Conservation (phyloP, 1,140 invertebrate species). For the Caenorhabditis brenneri region DNA sequence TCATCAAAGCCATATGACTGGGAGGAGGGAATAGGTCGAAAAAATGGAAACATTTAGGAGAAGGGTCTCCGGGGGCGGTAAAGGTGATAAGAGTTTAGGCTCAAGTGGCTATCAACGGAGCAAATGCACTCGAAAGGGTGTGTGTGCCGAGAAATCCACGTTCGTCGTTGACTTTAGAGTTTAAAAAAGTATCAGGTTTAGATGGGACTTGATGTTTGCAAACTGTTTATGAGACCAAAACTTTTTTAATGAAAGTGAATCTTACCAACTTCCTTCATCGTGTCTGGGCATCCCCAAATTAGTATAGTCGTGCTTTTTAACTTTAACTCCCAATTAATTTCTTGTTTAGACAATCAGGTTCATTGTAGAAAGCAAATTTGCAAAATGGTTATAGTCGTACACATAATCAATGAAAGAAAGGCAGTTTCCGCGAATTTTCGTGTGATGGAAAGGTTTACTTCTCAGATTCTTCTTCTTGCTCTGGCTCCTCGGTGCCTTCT, state of each 20-base stretch:
- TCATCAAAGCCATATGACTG: conserved; percentile 12
- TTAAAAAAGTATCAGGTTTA: background rate
- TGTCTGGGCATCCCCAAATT: too few relatives aligned
- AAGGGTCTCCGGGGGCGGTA: background rate
- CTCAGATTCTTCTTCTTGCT: background rate
- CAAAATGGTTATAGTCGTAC: conserved; percentile 9
- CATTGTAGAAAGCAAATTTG: background rate
- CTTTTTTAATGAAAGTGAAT: too few relatives aligned
- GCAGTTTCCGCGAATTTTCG: background rate
- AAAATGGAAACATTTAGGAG: conserved; percentile 28
- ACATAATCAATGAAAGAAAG: conserved; percentile 9
- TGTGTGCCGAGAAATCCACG: background rate
- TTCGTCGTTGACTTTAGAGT: background rate
- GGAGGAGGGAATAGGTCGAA: background rate
- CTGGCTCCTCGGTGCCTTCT: conserved; percentile 45
- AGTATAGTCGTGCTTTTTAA: too few relatives aligned
- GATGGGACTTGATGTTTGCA: background rate
- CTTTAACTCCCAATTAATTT: too few relatives aligned
- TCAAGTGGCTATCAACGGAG: conserved; percentile 33
- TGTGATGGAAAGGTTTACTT: background rate
- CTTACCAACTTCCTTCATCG: too few relatives aligned
- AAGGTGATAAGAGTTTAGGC: conserved; percentile 14
- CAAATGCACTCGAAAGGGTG: conserved; percentile 3
- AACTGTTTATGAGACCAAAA: too few relatives aligned
- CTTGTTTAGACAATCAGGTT: too few relatives aligned